Evolutionary conservation across 2,888 invertebrate genomes (phyloP), one percentile per base, ranked within the genome.

Genomic region (Himalopsyche kuldschensis): DNA sequence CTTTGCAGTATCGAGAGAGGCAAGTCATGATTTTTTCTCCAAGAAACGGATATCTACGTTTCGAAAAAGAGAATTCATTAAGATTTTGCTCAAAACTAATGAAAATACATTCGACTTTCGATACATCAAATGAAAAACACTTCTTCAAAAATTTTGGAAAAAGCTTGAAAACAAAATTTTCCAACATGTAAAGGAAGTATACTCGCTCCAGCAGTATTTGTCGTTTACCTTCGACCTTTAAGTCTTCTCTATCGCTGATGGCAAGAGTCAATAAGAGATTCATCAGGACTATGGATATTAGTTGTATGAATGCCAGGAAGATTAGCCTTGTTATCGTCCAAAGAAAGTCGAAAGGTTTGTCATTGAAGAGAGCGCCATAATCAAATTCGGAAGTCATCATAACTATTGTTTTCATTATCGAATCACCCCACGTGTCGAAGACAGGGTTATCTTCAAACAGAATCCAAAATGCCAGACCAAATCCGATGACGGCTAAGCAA

Each of bases 301-400:
- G 87, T 35, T 93, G 89, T 0, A 93, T 87, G 85, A 93, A 93
- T 3, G 91, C 86, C 0, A 93, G 88, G 87, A 93, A 93, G 32
- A 93, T 90, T 0, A 93, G 87, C 78, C 93, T 89, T n/a, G 55
- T 11, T 55, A 24, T 55, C 8, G 24, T 55, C 55, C 55, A 55
- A 55, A 55, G 24, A 8, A 20, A 20, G 15, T 55, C 24, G 6
- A 55, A 24, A 6, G 55, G 55, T 24, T 15, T 20, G 24, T 55
- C 24, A 80, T 91, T 91, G 80, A 93, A 93, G 10, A 93, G 87
- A 5, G 90, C 89, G 10, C 87, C 89, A 87, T 93, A 93, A 85
- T 93, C 93, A 78, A 93, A 93, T 87, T 93, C 93, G 82, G 93
- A 92, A 6, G 93, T 93, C 93, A 93, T 93, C 93, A 93, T 93